Evolutionary conservation across 2,888 invertebrate genomes (phyloP).

Genomic region (Lasioglossum malachurum): DNA sequence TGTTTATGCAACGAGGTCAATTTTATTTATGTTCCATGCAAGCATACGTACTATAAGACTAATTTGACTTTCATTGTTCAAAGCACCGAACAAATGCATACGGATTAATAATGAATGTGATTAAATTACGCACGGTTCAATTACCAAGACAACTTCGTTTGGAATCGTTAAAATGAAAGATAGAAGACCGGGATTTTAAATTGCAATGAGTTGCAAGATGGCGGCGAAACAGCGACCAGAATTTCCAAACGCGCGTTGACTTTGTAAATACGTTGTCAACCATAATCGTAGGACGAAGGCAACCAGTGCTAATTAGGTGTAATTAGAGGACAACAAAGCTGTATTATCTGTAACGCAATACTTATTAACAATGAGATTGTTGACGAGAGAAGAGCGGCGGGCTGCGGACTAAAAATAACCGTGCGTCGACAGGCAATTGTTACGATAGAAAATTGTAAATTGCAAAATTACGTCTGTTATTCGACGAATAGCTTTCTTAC

Average conservation of each 20-base stretch:
- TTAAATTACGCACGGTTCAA: not conserved
- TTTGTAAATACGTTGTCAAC: slow-evolving; percentile 59
- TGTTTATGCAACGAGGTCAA: no score
- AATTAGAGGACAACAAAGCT: slow-evolving; percentile 59
- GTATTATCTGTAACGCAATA: slow-evolving; percentile 64
- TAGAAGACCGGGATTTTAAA: not conserved
- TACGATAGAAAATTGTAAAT: not conserved
- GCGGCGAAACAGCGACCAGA: not conserved
- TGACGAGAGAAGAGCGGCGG: slow-evolving; percentile 26
- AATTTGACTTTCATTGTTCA: not conserved
- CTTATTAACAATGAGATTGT: slow-evolving; percentile 60
- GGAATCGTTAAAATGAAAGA: not conserved
- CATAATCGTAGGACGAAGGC: slow-evolving; percentile 42
- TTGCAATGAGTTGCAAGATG: not conserved
- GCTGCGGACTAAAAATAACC: slow-evolving; percentile 3
- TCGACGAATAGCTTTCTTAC: not conserved
- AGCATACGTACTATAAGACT: no score
- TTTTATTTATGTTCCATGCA: no score
- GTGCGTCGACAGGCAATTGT: not conserved
- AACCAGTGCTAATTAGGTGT: slow-evolving; percentile 67
- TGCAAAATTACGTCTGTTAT: not conserved
- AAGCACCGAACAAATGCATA: no score
- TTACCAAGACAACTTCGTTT: not conserved
- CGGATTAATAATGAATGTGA: not conserved
- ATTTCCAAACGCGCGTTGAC: slow-evolving; percentile 16